These are phyloP conservation scores for Clarias platycephalus DNA, from an alignment of 2,797 vertebrate species.

Conservation along the genomic window DNA sequence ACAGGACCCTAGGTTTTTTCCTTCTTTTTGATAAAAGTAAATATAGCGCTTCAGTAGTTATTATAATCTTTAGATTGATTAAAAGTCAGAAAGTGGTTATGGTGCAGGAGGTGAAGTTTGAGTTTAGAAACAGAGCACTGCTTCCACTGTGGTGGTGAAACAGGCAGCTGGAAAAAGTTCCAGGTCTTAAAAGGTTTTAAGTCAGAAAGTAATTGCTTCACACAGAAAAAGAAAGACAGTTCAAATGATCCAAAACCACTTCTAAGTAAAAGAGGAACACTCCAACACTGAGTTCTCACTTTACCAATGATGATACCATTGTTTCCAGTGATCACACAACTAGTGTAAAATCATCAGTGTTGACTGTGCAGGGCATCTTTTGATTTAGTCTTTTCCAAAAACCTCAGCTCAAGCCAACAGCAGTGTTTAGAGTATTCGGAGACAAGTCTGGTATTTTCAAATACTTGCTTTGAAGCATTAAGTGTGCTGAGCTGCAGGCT, in stretches of 20 bases:
- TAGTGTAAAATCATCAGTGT: conserved; percentile 19
- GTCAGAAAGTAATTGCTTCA: not conserved
- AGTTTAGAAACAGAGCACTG: conserved; percentile 24
- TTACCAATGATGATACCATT: not conserved
- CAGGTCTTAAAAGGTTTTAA: conserved; percentile 3
- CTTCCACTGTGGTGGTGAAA: not conserved
- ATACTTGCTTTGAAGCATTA: conserved; percentile 35
- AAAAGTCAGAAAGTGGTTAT: conserved; percentile 47
- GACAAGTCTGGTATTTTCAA: conserved; percentile 24
- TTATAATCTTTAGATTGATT: conserved; percentile 49
- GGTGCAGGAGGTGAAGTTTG: conserved; percentile 43
- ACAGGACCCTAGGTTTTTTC: conserved; percentile 65
- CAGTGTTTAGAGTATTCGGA: conserved; percentile 23
- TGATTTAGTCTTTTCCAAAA: conserved; percentile 11
- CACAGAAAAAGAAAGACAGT: conserved; percentile 18
- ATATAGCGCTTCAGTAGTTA: conserved; percentile 73
- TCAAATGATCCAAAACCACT: conserved; percentile 35
- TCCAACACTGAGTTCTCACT: conserved; percentile 13
- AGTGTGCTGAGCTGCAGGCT: conserved; percentile 20
- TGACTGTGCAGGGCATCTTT: conserved; percentile 16
- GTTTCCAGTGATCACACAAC: conserved; percentile 22
- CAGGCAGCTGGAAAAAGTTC: conserved; percentile 7
- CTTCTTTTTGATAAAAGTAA: conserved; percentile 47
- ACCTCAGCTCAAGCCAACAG: not conserved
- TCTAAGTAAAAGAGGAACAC: conserved; percentile 32